Conservation (phyloP, 2,888 invertebrate genomes). For the Aradus depressus region DNA sequence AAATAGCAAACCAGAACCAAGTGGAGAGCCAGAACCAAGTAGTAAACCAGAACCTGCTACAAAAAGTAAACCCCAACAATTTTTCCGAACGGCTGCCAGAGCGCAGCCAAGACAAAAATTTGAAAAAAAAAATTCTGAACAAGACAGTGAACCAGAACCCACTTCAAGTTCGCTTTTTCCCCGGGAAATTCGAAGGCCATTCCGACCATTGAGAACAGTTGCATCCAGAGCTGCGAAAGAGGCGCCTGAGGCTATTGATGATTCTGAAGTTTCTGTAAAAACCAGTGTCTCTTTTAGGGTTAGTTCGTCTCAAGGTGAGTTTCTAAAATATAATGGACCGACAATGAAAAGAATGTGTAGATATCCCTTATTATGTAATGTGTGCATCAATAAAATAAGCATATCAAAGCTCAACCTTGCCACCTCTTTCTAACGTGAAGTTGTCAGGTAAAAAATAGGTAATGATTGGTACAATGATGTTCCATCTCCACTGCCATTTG, state of each 20-base stretch:
- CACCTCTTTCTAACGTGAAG: no score
- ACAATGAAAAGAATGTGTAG: no score
- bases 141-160: slow-evolving; percentile 37
- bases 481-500: no score
- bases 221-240: slow-evolving; percentile 27
- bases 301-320: slow-evolving; percentile 30
- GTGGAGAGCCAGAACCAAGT: slow-evolving; percentile 39
- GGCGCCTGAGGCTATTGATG: slow-evolving; percentile 20
- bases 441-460: no score
- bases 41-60: slow-evolving; percentile 36
- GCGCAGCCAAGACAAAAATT: no score
- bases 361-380: no score
- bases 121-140: slow-evolving; percentile 38
- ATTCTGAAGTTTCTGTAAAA: slow-evolving; percentile 30
- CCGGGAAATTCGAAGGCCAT: slow-evolving; percentile 37
- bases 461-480: no score
- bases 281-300: slow-evolving; percentile 34
- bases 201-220: slow-evolving; percentile 24
- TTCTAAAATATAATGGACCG: not conserved
- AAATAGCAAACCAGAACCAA: slow-evolving; percentile 39
- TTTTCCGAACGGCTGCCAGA: no score
- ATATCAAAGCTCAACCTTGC: no score
- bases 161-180: slow-evolving; percentile 35
- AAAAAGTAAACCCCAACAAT: no score
- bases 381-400: no score